Percentiles rank a stretch among this genome's conserved stretches.
Conservation (phyloP, 1,140 invertebrate genomes). For the Tetragonula clypearis region DNA sequence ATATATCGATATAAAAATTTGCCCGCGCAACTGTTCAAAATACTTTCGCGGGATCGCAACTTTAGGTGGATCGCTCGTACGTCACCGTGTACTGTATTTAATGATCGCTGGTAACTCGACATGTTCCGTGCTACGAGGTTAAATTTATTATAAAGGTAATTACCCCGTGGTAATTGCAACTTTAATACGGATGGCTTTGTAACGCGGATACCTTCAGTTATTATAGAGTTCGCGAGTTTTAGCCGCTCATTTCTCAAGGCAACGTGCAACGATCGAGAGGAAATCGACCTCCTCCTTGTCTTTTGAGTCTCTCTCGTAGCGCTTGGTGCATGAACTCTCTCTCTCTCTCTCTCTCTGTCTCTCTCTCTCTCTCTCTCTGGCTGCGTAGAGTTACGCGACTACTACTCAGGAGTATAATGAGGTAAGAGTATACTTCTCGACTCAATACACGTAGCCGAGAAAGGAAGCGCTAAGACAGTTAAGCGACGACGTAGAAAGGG, state of each 20-base stretch:
- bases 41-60: too few relatives aligned
- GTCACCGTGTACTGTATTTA: too few relatives aligned
- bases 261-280: neutral
- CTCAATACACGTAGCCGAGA: neutral
- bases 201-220: neutral
- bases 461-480: neutral
- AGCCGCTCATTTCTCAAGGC: neutral
- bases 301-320: neutral
- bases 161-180: neutral
- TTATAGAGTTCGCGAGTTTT: neutral
- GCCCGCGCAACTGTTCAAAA: too few relatives aligned
- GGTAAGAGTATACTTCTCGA: neutral
- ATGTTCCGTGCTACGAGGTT: neutral
- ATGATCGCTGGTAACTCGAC: neutral
- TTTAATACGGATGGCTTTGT: neutral
- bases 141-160: neutral
- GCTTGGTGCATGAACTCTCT: neutral
- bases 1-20: too few relatives aligned
- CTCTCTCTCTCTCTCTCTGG: neutral
- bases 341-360: too few relatives aligned
- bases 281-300: neutral
- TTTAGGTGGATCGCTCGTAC: too few relatives aligned
- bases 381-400: neutral
- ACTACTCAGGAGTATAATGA: neutral
- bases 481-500: neutral